Percentiles rank a stretch among this genome's conserved stretches.
Conservation (phyloP, 2,113 vertebrate species). For the Fulmarus glacialis region DNA sequence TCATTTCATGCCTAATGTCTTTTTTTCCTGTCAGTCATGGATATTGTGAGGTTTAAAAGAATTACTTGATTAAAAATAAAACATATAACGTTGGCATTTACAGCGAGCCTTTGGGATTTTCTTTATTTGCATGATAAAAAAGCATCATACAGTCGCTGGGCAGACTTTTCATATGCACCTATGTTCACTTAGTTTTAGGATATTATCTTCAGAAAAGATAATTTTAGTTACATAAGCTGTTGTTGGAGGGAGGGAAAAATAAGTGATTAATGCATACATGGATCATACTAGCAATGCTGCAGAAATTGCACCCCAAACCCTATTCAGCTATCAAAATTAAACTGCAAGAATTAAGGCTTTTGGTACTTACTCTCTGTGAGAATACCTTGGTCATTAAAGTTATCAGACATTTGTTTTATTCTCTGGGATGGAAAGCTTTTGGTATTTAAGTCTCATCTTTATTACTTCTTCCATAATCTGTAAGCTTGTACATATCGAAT, state of each 20-base stretch:
- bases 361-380: not conserved
- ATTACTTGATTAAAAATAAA: constrained; percentile 86
- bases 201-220: not conserved
- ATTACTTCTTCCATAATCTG: not conserved
- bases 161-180: not conserved
- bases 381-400: not conserved
- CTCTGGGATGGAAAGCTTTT: not conserved
- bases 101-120: not conserved
- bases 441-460: not conserved
- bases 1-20: constrained; percentile 77
- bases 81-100: constrained; percentile 81
- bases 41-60: constrained; percentile 81
- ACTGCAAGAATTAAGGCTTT: not conserved
- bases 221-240: not conserved
- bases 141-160: not conserved
- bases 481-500: not conserved
- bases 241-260: not conserved
- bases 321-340: not conserved
- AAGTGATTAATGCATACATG: not conserved
- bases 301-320: not conserved
- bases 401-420: not conserved
- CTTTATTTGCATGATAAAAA: not conserved
- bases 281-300: not conserved
- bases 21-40: constrained; percentile 79
- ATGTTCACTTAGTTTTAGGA: not conserved